phyloP scores from a whole-genome alignment of 2,888 invertebrate genomes.

The Chironomus tentans region DNA sequence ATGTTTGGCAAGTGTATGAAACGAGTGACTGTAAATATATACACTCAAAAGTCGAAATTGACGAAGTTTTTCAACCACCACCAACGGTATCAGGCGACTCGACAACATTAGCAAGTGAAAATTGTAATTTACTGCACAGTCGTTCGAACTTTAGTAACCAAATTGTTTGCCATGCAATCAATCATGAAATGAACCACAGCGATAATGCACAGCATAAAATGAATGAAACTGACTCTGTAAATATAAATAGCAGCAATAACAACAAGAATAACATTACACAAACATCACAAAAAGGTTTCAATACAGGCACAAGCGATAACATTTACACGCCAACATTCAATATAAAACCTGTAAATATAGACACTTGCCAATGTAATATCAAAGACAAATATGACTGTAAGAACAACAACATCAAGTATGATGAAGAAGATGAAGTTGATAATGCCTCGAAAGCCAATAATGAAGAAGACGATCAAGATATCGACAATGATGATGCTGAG shows the following conservation, averaged over 20 bases:
- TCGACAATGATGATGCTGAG: not conserved
- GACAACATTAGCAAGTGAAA: not conserved
- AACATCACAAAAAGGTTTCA: not conserved
- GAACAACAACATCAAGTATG: not conserved
- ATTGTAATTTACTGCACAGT: slow-evolving; percentile 13
- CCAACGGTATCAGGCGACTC: not conserved
- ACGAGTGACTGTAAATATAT: slow-evolving; percentile 25
- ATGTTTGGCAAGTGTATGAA: slow-evolving; percentile 27
- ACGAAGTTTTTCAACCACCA: slow-evolving; percentile 19
- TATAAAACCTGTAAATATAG: not conserved
- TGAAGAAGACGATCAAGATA: too few species aligned
- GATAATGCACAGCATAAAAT: slow-evolving; percentile 1
- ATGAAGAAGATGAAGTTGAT: not conserved
- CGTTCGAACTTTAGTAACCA: slow-evolving; percentile 22
- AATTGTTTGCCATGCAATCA: slow-evolving; percentile 23
- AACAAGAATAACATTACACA: not conserved
- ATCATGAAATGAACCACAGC: slow-evolving; percentile 7
- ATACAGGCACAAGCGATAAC: slow-evolving; percentile 2
- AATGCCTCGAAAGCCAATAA: not conserved
- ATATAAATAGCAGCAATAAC: not conserved
- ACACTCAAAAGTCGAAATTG: slow-evolving; percentile 13
- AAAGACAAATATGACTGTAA: too few species aligned
- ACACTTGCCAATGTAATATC: too few species aligned
- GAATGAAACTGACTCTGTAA: not conserved
- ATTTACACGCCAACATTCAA: slow-evolving; percentile 17